Evolutionary conservation across 2,797 vertebrate species (phyloP), one percentile per base, ranked within the genome.

Genomic region (Delichon dasypus): DNA sequence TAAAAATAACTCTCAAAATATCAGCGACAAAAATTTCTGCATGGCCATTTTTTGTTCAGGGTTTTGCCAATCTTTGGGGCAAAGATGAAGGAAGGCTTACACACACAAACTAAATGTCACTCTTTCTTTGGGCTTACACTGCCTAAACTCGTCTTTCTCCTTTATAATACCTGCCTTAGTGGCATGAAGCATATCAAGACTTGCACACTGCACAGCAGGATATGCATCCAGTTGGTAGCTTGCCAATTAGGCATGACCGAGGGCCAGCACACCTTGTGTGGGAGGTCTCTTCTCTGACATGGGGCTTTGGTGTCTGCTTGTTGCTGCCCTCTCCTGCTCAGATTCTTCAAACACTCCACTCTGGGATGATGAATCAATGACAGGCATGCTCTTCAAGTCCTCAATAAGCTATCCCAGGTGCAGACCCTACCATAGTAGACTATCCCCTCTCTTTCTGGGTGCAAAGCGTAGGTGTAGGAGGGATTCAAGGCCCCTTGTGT

Each of bases 271-370:
- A 62, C 9, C 16, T 51, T 57, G 6, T 23, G 21, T 12, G 26
- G 44, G 17, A 70, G 9, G 8, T 78, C 21, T 53, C 23, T 54
- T 14, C 48, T 16, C 36, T 45, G 25, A 58, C 72, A 54, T 0
- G 3, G 42, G 40, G 13, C 25, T 91, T 89, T 44, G 15, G 36
- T 64, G 18, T 48, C 65, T 89, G 83, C 72, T 78, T 89, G 34
- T 21, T 94, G 80, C 95, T 97, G 95, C 85, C 84, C 71, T 83
- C 93, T 94, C 86, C 85, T 85, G 89, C 54, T 90, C 85, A 71
- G 20, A 85, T 10, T 70, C 42, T 60, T 50, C 45, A 76, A 80
- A 73, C 14, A 20, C 38, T 75, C 66, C 34, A 16, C 38, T 90
- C 50, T 23, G 13, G 34, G 19, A 72, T 90, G 58, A 38, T 9